Evolutionary conservation across 1,140 invertebrate species (phyloP).

Genomic region (Zaprionus tsacasi): DNA sequence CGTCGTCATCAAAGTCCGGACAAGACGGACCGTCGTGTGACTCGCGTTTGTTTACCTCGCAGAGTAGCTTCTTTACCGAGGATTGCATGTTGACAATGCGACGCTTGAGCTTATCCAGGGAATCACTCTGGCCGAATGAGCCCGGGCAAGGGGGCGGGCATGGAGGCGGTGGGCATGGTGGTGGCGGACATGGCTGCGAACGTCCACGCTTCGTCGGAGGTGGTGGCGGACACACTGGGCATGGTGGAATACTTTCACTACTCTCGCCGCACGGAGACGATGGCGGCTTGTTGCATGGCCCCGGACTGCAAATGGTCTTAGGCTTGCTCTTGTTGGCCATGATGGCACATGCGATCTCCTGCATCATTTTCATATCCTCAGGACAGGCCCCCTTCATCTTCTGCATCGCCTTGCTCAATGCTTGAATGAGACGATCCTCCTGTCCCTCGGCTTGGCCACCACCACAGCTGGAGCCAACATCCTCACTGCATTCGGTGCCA

Average conservation of each 20-base stretch:
- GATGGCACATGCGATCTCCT: constrained; percentile 70
- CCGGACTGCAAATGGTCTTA: constrained; percentile 47
- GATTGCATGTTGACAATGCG: constrained; percentile 70
- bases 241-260: constrained; percentile 41
- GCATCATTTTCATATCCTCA: constrained; percentile 73
- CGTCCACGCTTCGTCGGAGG: constrained; percentile 3
- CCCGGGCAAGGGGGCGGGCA: constrained; percentile 14
- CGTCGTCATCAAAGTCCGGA: constrained; percentile 16
- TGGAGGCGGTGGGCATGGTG: constrained; percentile 11
- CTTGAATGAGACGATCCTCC: constrained; percentile 59
- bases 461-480: constrained; percentile 34
- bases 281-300: constrained; percentile 14
- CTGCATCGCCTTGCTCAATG: constrained; percentile 70
- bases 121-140: constrained; percentile 48
- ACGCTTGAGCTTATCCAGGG: constrained; percentile 68
- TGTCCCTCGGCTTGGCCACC: constrained; percentile 42
- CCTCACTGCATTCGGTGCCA: constrained; percentile 49
- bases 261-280: constrained; percentile 27
- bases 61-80: constrained; percentile 67
- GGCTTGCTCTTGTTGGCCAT: constrained; percentile 53
- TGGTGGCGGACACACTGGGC: not conserved
- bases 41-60: constrained; percentile 65
- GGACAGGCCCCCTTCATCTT: constrained; percentile 78
- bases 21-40: constrained; percentile 12
- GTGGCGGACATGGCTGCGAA: constrained; percentile 3